Evolutionary conservation across 2,888 invertebrate genomes (phyloP).

Genomic region (Volucella inanis): DNA sequence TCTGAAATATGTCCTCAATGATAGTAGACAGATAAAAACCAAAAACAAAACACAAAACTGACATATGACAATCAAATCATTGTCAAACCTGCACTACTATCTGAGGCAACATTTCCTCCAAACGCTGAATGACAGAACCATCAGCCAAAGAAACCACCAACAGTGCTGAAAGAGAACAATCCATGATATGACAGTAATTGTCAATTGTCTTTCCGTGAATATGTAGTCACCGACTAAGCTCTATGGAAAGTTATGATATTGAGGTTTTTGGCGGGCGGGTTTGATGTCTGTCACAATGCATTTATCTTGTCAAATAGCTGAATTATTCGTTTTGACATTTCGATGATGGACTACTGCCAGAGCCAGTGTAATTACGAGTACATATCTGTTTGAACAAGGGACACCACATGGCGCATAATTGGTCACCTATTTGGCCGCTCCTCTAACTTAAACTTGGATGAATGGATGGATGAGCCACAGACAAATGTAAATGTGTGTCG

Average conservation of each 20-base stretch:
- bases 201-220: conserved; percentile 42
- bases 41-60: conserved; percentile 35
- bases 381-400: conserved; percentile 20
- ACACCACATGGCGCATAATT: conserved; percentile 48
- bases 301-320: conserved; percentile 48
- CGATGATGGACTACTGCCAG: conserved; percentile 51
- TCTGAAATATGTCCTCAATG: conserved; percentile 20
- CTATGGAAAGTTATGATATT: conserved; percentile 55
- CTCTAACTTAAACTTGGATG: neutral
- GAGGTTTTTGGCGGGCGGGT: conserved; percentile 19
- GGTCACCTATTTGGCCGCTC: conserved; percentile 47
- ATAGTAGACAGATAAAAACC: conserved; percentile 32
- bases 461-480: conserved; percentile 17
- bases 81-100: conserved; percentile 23
- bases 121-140: conserved; percentile 1
- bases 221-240: conserved; percentile 29
- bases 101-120: neutral
- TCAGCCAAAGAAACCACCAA: conserved; percentile 3
- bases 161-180: conserved; percentile 30
- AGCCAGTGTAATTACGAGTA: conserved; percentile 51
- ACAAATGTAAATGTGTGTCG: conserved; percentile 49
- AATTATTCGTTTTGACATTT: conserved; percentile 63
- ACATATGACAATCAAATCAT: conserved; percentile 51
- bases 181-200: conserved; percentile 31
- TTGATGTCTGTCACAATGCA: conserved; percentile 1